Conservation (phyloP, 1,140 invertebrate genomes). For the Lepidurus couesii region DNA sequence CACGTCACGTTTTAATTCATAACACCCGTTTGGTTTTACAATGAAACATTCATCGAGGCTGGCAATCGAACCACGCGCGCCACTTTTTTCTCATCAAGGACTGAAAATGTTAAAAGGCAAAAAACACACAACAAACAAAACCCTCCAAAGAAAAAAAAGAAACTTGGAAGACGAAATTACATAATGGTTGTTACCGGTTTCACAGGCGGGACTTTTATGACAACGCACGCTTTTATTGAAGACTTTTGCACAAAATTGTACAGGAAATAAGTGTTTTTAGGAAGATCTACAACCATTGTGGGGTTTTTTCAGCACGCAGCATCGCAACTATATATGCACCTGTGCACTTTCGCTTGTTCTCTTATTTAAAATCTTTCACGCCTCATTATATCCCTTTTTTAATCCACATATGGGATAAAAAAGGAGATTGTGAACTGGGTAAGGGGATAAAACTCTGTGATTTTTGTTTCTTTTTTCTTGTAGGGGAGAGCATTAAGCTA, state of each 20-base stretch:
- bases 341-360: neutral
- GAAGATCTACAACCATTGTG: conserved; percentile 22
- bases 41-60: neutral
- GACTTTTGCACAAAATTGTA: conserved; percentile 22
- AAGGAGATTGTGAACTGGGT: neutral
- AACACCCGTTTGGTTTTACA: conserved; percentile 6
- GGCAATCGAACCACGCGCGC: conserved; percentile 12
- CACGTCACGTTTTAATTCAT: conserved; percentile 16
- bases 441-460: neutral
- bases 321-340: conserved; percentile 11
- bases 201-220: neutral
- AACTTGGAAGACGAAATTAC: neutral
- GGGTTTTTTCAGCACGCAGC: conserved; percentile 20
- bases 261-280: conserved; percentile 10
- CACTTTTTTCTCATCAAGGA: neutral
- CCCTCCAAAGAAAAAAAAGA: neutral
- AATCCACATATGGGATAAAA: neutral
- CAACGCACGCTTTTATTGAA: conserved; percentile 22
- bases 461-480: neutral
- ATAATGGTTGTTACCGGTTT: neutral
- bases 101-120: neutral
- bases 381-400: neutral
- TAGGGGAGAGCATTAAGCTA: neutral
- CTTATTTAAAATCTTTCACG: neutral
- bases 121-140: too few species aligned